Evolutionary conservation across 2,888 invertebrate species (phyloP).

Genomic region (Calephelis perditalis): DNA sequence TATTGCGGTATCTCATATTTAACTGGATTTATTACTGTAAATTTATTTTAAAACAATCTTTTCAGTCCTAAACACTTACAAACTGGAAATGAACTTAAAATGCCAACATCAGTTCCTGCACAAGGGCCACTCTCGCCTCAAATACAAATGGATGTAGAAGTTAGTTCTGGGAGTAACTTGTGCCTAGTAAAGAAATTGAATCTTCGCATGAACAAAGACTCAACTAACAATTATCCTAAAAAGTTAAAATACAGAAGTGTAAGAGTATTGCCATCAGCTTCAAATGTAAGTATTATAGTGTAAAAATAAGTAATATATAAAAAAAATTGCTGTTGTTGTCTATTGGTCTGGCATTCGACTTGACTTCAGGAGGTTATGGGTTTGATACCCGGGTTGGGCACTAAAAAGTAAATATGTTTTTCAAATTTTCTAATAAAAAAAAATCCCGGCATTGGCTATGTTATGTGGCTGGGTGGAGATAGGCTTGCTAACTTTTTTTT

Average conservation of each 20-base stretch:
- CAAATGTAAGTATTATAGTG: slow-evolving; percentile 21
- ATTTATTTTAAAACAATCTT: slow-evolving; percentile 18
- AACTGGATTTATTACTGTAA: not conserved
- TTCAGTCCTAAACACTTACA: slow-evolving; percentile 49
- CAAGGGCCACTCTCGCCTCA: slow-evolving; percentile 34
- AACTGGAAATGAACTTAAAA: slow-evolving; percentile 47
- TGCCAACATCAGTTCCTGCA: slow-evolving; percentile 39
- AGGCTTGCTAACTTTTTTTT: too few relatives aligned
- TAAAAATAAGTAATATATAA: too few relatives aligned
- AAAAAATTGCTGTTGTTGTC: too few relatives aligned
- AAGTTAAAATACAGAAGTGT: slow-evolving; percentile 56
- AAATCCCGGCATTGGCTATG: too few relatives aligned
- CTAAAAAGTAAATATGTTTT: too few relatives aligned
- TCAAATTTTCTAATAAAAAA: too few relatives aligned
- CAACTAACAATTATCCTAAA: slow-evolving; percentile 36
- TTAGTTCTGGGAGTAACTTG: slow-evolving; percentile 32
- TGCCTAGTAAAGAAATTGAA: slow-evolving; percentile 42
- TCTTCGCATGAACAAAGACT: slow-evolving; percentile 38
- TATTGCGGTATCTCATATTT: too few relatives aligned
- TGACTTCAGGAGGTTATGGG: too few relatives aligned
- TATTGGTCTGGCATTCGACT: too few relatives aligned
- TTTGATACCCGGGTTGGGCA: too few relatives aligned
- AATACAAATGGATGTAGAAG: slow-evolving; percentile 18
- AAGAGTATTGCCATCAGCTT: slow-evolving; percentile 33
- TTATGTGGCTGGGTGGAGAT: too few relatives aligned